A percentile compares a stretch with the other conserved stretches of the same genome.
Conservation (phyloP, 2,888 invertebrate genomes). For the Pasiphila rectangulata region DNA sequence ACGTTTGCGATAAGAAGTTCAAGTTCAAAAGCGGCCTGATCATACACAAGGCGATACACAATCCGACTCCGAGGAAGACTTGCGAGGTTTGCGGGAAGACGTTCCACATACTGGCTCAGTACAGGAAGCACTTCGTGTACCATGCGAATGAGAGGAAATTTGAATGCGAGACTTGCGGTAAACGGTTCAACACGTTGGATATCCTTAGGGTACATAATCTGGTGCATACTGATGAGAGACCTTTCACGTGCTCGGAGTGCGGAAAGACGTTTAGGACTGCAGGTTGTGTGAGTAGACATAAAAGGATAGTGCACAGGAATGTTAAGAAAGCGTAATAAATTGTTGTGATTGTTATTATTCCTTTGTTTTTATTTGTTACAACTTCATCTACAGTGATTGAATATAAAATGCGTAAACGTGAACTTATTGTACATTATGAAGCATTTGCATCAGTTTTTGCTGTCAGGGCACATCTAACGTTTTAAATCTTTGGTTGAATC, state of each 20-base stretch:
- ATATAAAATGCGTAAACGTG: no score
- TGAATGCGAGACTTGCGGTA: slow-evolving; percentile 76
- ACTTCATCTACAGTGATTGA: no score
- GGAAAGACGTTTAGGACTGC: slow-evolving; percentile 74
- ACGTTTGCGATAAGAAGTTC: slow-evolving; percentile 72
- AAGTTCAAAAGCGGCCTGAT: slow-evolving; percentile 72
- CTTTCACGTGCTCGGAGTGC: slow-evolving; percentile 69
- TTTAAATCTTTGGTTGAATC: no score
- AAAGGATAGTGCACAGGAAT: slow-evolving; percentile 65
- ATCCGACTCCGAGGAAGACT: slow-evolving; percentile 70
- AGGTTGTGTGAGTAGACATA: slow-evolving; percentile 73
- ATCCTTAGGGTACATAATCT: slow-evolving; percentile 73
- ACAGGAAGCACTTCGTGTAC: slow-evolving; percentile 73
- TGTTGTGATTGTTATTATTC: slow-evolving; percentile 14
- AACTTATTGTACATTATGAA: no score
- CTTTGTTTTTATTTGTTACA: no score
- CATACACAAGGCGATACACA: slow-evolving; percentile 69
- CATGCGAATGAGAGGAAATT: slow-evolving; percentile 78
- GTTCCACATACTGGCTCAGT: slow-evolving; percentile 74
- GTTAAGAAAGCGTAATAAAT: slow-evolving; percentile 49
- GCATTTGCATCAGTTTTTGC: no score
- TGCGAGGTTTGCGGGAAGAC: slow-evolving; percentile 79
- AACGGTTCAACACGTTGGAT: slow-evolving; percentile 76
- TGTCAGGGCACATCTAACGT: no score
- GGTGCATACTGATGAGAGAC: slow-evolving; percentile 73